A percentile compares a stretch with the other conserved stretches of the same genome.
Conservation (phyloP, 2,888 invertebrate species). For the Perithous albicinctus region DNA sequence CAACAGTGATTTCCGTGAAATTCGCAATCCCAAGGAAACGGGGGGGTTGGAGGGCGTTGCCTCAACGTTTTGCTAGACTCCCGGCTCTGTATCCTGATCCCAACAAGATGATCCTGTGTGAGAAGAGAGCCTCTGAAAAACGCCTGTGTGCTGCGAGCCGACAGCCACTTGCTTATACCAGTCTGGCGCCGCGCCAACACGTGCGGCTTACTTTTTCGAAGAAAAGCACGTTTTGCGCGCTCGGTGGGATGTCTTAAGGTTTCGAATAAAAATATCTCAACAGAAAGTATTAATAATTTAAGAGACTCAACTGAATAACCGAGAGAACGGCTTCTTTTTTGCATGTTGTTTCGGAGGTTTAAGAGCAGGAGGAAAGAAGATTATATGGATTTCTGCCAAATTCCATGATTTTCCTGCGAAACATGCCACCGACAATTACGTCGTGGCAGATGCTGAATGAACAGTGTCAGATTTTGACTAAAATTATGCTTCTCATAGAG, state of each 20-base stretch:
- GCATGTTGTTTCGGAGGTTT: neutral
- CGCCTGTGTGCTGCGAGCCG: constrained; percentile 36
- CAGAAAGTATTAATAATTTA: constrained; percentile 1
- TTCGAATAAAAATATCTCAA: constrained; percentile 18
- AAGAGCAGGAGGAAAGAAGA: neutral
- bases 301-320: neutral
- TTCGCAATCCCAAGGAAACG: constrained; percentile 52
- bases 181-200: constrained; percentile 61
- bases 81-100: constrained; percentile 19
- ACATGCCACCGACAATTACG: neutral
- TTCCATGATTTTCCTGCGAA: neutral
- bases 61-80: constrained; percentile 4
- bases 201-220: constrained; percentile 57
- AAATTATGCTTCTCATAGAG: neutral
- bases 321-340: neutral
- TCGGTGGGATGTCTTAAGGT: neutral
- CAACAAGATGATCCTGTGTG: constrained; percentile 40
- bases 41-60: neutral
- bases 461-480: neutral
- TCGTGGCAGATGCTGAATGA: neutral
- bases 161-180: constrained; percentile 56
- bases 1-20: constrained; percentile 51
- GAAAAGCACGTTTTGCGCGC: constrained; percentile 48
- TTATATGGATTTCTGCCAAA: neutral
- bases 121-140: constrained; percentile 32